These are phyloP conservation scores for Gambusia affinis DNA, from an alignment of 2,113 vertebrate genomes.

Conservation along the genomic window DNA sequence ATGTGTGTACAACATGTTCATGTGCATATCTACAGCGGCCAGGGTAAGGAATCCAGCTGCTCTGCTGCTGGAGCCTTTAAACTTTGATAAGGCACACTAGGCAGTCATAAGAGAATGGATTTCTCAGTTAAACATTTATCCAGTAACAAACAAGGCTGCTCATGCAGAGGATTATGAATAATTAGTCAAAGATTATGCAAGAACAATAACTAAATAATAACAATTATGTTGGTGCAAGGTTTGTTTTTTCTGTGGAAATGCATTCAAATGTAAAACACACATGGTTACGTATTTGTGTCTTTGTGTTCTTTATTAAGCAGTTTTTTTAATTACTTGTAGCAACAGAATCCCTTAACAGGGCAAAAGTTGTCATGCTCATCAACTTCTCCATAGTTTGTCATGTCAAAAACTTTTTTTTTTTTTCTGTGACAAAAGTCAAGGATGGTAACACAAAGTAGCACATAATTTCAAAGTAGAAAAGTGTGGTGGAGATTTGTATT, in stretches of 20 bases:
- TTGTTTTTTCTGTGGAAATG: slow-evolving; percentile 12
- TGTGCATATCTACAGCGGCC: slow-evolving; percentile 10
- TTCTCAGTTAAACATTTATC: slow-evolving; percentile 57
- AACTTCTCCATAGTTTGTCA: background rate
- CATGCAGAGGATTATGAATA: slow-evolving; percentile 70
- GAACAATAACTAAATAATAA: slow-evolving; percentile 52
- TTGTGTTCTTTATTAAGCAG: slow-evolving; percentile 11
- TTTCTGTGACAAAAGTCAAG: background rate
- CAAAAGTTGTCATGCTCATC: background rate
- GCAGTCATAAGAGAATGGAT: slow-evolving; percentile 47
- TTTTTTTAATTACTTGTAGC: background rate
- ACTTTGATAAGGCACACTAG: slow-evolving; percentile 59
- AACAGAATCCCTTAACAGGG: background rate
- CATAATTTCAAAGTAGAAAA: background rate
- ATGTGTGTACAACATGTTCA: slow-evolving; percentile 16
- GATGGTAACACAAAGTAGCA: background rate
- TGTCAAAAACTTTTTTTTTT: background rate
- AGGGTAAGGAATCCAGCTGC: slow-evolving; percentile 45
- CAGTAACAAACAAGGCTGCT: slow-evolving; percentile 40
- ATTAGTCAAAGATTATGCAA: slow-evolving; percentile 73
- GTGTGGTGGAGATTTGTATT: background rate
- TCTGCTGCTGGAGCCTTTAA: slow-evolving; percentile 61
- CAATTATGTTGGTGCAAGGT: slow-evolving; percentile 35
- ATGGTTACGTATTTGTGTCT: slow-evolving; percentile 12
- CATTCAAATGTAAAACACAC: slow-evolving; percentile 23